These are phyloP conservation scores for Drosophila subsilvestris DNA, from an alignment of 2,888 invertebrate species.

Conservation along the genomic window DNA sequence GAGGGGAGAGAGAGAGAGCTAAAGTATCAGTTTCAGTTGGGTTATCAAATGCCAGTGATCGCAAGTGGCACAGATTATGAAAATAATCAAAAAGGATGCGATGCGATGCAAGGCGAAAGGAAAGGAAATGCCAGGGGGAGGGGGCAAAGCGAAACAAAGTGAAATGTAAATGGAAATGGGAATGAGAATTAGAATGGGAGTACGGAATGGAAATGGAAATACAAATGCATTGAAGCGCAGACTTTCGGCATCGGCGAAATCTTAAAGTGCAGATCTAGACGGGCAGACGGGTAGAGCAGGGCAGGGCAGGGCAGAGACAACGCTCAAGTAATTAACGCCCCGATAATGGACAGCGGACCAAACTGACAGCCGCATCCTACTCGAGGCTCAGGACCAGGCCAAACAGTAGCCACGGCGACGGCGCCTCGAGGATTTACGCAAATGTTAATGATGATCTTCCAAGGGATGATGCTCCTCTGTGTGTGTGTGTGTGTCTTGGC, in stretches of 20 bases:
- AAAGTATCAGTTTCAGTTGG: conserved; percentile 71
- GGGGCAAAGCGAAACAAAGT: not conserved
- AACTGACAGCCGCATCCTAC: conserved; percentile 35
- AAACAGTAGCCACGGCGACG: conserved; percentile 47
- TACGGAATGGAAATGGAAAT: conserved; percentile 15
- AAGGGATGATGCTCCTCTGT: conserved; percentile 15
- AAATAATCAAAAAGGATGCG: conserved; percentile 63
- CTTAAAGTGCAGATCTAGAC: conserved; percentile 59
- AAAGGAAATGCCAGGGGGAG: conserved; percentile 10
- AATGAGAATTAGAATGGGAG: too few species aligned
- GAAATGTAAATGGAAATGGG: conserved; percentile 14
- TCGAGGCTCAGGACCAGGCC: not conserved
- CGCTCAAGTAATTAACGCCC: conserved; percentile 70
- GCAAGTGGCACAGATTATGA: conserved; percentile 62
- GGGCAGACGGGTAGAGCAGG: not conserved
- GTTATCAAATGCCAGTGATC: conserved; percentile 68
- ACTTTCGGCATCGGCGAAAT: conserved; percentile 51
- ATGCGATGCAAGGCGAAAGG: conserved; percentile 28
- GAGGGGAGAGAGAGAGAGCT: conserved; percentile 18
- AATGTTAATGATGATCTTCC: conserved; percentile 77
- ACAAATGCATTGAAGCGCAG: conserved; percentile 60
- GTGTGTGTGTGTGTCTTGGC: conserved; percentile 9
- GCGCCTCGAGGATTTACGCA: conserved; percentile 71
- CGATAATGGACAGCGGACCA: conserved; percentile 52
- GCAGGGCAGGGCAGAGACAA: conserved; percentile 30